Evolutionary conservation across 2,797 vertebrate species (phyloP).

Genomic region (Phoebastria nigripes): DNA sequence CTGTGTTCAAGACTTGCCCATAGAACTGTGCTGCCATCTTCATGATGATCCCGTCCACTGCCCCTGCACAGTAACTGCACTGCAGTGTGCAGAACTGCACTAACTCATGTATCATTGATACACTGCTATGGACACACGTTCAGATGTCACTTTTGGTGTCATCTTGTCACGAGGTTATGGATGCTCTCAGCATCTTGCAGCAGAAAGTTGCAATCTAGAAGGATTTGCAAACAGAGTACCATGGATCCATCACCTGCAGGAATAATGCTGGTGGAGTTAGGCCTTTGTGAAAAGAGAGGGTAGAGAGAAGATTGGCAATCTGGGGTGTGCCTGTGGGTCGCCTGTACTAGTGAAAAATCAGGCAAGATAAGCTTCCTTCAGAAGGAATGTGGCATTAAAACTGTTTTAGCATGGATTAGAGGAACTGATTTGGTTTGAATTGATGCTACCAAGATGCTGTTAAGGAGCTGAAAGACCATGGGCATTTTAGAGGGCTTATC

Average conservation of each 20-base stretch:
- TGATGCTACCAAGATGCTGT: not conserved
- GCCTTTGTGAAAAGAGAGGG: not conserved
- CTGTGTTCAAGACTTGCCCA: not conserved
- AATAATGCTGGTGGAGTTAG: not conserved
- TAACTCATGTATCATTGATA: not conserved
- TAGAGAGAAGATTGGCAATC: not conserved
- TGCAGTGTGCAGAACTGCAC: not conserved
- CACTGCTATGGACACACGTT: fast-evolving
- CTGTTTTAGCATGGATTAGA: not conserved
- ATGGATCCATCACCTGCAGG: not conserved
- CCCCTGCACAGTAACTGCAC: not conserved
- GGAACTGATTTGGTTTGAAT: not conserved
- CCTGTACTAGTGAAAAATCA: not conserved
- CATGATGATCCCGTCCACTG: not conserved
- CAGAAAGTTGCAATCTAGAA: not conserved
- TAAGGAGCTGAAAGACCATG: not conserved
- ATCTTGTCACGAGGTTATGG: not conserved
- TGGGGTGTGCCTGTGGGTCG: not conserved
- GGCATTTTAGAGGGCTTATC: not conserved
- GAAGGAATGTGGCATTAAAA: not conserved
- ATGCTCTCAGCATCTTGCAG: not conserved
- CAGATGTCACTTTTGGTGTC: not conserved
- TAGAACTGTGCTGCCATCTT: not conserved
- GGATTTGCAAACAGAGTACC: not conserved
- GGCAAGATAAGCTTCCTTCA: not conserved